These are phyloP conservation scores for Monochamus alternatus DNA, from an alignment of 2,888 invertebrate species.

Conservation along the genomic window DNA sequence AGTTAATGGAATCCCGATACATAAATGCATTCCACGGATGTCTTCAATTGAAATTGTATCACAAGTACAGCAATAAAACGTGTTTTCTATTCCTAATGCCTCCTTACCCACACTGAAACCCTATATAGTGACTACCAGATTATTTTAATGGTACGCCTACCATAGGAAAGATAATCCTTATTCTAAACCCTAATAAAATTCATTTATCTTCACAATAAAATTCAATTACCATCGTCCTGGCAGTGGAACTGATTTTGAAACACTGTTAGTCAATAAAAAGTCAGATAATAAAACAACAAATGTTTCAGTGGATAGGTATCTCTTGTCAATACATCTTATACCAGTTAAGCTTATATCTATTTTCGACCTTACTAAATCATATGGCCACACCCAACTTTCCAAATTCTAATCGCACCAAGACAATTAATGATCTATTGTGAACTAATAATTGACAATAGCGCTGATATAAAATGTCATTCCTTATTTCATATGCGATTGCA, in stretches of 20 bases:
- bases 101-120: conserved; percentile 55
- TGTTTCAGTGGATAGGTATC: conserved; percentile 38
- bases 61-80: conserved; percentile 54
- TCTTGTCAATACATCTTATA: conserved; percentile 47
- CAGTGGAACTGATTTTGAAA: conserved; percentile 31
- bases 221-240: conserved; percentile 40
- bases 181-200: conserved; percentile 37
- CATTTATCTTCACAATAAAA: conserved; percentile 44
- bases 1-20: conserved; percentile 43
- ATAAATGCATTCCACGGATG: conserved; percentile 49
- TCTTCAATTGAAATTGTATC: conserved; percentile 53
- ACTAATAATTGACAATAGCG: conserved; percentile 51
- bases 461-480: conserved; percentile 49
- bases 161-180: conserved; percentile 43
- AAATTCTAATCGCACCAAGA: conserved; percentile 58
- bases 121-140: conserved; percentile 54
- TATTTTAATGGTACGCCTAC: conserved; percentile 55
- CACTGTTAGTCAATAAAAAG: conserved; percentile 24
- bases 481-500: conserved; percentile 38
- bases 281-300: conserved; percentile 34
- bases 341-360: conserved; percentile 44
- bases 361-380: conserved; percentile 52
- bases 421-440: conserved; percentile 61
- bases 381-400: conserved; percentile 57
- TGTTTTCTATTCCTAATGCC: conserved; percentile 54